Conservation (phyloP, 2,797 vertebrate species). For the Delichon dasypus region DNA sequence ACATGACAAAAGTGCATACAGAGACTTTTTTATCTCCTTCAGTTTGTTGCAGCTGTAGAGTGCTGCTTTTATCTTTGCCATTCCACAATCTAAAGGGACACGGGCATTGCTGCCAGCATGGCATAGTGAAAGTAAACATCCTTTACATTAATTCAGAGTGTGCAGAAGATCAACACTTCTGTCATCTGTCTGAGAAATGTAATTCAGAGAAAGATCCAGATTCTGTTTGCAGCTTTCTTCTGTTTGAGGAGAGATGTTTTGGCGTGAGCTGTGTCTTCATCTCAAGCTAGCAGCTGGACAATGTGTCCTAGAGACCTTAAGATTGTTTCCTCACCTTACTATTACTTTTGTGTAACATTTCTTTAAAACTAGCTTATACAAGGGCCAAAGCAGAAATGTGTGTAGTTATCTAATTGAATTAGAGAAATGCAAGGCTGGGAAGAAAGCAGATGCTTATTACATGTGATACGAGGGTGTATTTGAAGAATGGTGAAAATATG, state of each 20-base stretch:
- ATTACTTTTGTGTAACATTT: background rate
- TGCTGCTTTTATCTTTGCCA: slow-evolving; percentile 17
- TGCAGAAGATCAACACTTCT: background rate
- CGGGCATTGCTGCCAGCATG: background rate
- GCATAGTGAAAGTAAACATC: background rate
- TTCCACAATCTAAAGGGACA: background rate
- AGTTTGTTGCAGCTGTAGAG: slow-evolving; percentile 16
- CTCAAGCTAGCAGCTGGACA: background rate
- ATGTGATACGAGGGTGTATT: background rate
- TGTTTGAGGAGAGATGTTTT: background rate
- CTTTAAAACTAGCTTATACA: background rate
- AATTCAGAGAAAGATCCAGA: background rate
- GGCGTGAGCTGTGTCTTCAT: background rate
- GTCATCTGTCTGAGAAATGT: background rate
- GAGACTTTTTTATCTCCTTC: slow-evolving; percentile 13
- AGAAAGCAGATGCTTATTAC: background rate
- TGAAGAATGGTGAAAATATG: background rate
- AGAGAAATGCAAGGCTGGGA: background rate
- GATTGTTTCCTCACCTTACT: background rate
- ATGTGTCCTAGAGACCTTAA: background rate
- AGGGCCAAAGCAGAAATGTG: background rate
- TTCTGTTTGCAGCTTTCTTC: background rate
- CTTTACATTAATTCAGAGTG: background rate
- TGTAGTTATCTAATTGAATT: background rate
- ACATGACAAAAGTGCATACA: background rate